phyloP scores from a whole-genome alignment of 2,888 invertebrate genomes.

The Seira ritae region DNA sequence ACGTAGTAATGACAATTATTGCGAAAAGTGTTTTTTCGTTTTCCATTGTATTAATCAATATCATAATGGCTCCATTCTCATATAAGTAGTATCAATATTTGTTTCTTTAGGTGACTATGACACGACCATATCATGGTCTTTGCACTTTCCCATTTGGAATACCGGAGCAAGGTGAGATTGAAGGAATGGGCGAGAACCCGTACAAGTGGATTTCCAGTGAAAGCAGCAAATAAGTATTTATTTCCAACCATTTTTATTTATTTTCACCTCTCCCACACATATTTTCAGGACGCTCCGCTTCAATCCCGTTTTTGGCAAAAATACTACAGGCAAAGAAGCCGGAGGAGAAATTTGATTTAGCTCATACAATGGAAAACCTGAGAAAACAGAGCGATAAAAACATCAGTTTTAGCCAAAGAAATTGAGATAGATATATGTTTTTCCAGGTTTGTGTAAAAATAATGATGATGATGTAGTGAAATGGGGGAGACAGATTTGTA shows the following conservation, averaged over 20 bases:
- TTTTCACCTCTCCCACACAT: not conserved
- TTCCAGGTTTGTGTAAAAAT: not conserved
- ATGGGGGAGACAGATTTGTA: not conserved
- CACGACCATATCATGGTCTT: not conserved
- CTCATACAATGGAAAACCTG: not conserved
- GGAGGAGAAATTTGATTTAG: not conserved
- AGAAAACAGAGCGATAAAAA: not conserved
- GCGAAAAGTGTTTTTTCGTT: not conserved
- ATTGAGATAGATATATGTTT: not conserved
- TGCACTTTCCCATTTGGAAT: not conserved
- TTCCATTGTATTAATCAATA: constrained; percentile 7
- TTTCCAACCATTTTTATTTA: not conserved
- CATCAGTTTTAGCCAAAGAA: not conserved
- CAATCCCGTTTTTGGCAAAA: not conserved
- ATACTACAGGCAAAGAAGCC: not conserved
- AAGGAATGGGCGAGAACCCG: not conserved
- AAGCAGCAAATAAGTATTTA: not conserved
- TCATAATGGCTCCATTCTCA: constrained; percentile 4
- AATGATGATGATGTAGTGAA: constrained; percentile 1
- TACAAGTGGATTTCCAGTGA: not conserved
- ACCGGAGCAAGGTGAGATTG: constrained; percentile 21
- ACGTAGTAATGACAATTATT: not conserved
- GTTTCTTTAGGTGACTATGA: not conserved
- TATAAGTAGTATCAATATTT: not conserved
- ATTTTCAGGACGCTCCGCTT: not conserved